A percentile compares a stretch with the other conserved stretches of the same genome.
Conservation (phyloP, 2,113 vertebrate genomes). For the Festucalex cinctus region DNA sequence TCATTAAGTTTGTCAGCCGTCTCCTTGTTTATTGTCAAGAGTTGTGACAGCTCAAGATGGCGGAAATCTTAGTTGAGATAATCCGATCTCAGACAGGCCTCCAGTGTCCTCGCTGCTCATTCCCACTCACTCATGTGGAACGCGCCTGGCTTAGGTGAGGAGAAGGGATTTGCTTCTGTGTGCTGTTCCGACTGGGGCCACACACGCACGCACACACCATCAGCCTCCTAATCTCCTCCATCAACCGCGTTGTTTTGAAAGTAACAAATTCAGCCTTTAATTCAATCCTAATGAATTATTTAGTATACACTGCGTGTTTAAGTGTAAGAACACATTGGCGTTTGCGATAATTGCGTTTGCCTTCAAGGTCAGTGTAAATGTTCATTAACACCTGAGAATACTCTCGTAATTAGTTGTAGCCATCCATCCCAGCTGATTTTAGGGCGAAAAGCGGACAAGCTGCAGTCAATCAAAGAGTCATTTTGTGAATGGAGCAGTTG, state of each 20-base stretch:
- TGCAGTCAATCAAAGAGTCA: background rate
- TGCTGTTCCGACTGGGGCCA: slow-evolving; percentile 26
- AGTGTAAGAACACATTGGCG: slow-evolving; percentile 47
- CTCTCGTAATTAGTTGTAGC: background rate
- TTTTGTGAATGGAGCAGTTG: background rate
- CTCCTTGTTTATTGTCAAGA: slow-evolving; percentile 50
- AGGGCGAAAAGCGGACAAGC: background rate
- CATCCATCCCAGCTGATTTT: background rate
- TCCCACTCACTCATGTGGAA: slow-evolving; percentile 60
- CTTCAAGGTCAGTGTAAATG: slow-evolving; percentile 52
- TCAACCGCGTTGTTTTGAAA: slow-evolving; percentile 65
- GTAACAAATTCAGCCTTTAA: slow-evolving; percentile 66
- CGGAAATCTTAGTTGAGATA: slow-evolving; percentile 59
- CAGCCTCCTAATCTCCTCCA: slow-evolving; percentile 43
- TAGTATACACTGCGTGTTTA: slow-evolving; percentile 49
- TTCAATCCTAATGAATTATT: slow-evolving; percentile 66
- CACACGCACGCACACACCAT: slow-evolving; percentile 24
- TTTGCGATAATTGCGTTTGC: slow-evolving; percentile 30
- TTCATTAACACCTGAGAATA: slow-evolving; percentile 31
- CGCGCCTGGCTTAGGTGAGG: slow-evolving; percentile 44
- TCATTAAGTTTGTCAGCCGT: slow-evolving; percentile 59
- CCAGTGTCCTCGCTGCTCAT: slow-evolving; percentile 56
- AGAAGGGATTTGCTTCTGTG: slow-evolving; percentile 58
- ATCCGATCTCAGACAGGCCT: slow-evolving; percentile 53
- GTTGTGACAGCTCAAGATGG: slow-evolving; percentile 66